Conservation (phyloP, 2,113 vertebrate genomes). For the Meriones unguiculatus region DNA sequence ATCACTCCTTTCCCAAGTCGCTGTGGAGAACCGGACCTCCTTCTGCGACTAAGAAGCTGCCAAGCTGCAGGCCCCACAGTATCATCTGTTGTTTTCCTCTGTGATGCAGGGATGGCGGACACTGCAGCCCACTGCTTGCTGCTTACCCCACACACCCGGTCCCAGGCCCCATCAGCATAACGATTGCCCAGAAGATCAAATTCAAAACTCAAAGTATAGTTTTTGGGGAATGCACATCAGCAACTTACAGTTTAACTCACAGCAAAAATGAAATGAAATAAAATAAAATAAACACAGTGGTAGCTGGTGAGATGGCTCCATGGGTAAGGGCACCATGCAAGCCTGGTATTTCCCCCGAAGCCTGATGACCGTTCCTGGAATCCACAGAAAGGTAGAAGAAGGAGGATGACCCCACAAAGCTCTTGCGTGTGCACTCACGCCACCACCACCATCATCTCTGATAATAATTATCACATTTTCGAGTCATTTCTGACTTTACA, state of each 20-base stretch:
- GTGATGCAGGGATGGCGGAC: fast-evolving
- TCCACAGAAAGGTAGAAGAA: background rate
- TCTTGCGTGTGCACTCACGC: background rate
- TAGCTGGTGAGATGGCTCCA: background rate
- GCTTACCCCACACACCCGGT: background rate
- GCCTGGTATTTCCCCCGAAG: background rate
- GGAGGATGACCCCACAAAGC: background rate
- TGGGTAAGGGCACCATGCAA: background rate
- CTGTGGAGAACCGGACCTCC: background rate
- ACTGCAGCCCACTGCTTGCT: background rate
- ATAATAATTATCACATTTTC: background rate
- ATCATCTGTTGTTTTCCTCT: background rate
- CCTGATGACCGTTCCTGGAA: background rate
- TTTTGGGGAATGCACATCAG: background rate
- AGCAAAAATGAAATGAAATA: background rate
- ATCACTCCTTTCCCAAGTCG: background rate
- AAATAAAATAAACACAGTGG: background rate
- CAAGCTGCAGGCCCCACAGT: background rate
- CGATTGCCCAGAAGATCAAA: background rate
- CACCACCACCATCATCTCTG: background rate
- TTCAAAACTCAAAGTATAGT: background rate
- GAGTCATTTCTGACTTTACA: background rate
- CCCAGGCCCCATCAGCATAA: background rate
- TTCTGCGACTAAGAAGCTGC: background rate
- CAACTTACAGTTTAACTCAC: background rate